Percentiles rank a stretch among this genome's conserved stretches.
Conservation (phyloP, 2,888 invertebrate species). For the Cephalotes varians region DNA sequence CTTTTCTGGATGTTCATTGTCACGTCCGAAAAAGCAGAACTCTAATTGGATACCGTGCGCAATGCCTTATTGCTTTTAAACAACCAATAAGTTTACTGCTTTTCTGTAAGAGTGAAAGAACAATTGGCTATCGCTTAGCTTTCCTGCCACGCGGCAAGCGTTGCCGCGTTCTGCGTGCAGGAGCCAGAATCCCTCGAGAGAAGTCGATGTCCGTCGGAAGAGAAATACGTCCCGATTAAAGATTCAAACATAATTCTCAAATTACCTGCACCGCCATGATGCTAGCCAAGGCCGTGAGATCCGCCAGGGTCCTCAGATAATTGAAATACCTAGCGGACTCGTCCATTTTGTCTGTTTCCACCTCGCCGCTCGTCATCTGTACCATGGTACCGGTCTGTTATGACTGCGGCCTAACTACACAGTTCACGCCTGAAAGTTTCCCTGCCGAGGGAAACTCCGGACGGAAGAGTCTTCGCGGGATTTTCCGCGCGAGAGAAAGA, state of each 20-base stretch:
- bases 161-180: no score
- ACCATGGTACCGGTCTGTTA: conserved; percentile 73
- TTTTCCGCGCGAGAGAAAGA: background rate
- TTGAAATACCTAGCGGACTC: conserved; percentile 76
- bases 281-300: conserved; percentile 81
- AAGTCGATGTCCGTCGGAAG: background rate
- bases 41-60: no score
- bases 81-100: no score
- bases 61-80: no score
- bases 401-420: background rate
- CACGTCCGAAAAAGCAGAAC: no score
- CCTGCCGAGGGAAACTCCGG: background rate
- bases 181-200: background rate
- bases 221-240: background rate
- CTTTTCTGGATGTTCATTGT: no score
- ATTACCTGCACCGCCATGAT: conserved; percentile 81
- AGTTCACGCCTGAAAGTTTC: background rate
- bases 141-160: no score
- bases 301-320: conserved; percentile 79
- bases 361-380: conserved; percentile 71
- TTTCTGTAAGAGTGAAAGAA: no score
- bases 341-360: conserved; percentile 77
- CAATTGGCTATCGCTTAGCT: no score
- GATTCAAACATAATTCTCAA: conserved; percentile 15
- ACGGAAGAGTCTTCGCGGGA: background rate